Evolutionary conservation across 2,113 vertebrate species (phyloP).

Genomic region (Dendropsophus ebraccatus): DNA sequence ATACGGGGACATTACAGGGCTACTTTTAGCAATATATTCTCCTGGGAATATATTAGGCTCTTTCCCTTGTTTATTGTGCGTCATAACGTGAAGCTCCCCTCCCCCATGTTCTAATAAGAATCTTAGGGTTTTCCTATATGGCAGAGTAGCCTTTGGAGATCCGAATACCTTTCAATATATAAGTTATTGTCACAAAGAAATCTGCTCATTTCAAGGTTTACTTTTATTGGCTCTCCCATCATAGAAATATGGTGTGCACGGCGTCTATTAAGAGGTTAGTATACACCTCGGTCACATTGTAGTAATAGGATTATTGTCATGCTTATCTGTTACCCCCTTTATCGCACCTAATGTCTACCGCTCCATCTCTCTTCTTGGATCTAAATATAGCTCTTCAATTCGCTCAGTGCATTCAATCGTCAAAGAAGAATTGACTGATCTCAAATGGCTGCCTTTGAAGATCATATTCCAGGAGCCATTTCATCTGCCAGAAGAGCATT

Average conservation of each 20-base stretch:
- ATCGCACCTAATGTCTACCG: neutral
- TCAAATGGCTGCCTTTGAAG: slow-evolving; percentile 35
- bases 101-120: too few species aligned
- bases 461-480: slow-evolving; percentile 35
- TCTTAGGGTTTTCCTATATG: too few species aligned
- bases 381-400: slow-evolving; percentile 40
- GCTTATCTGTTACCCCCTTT: slow-evolving; percentile 24
- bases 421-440: slow-evolving; percentile 39
- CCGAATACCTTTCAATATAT: too few species aligned
- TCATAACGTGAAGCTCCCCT: neutral
- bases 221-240: too few species aligned
- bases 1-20: neutral
- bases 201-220: too few species aligned
- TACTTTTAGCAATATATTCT: neutral
- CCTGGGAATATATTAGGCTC: neutral
- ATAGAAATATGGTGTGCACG: neutral
- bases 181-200: too few species aligned
- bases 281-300: neutral
- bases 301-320: neutral
- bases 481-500: slow-evolving; percentile 30
- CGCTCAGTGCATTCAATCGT: slow-evolving; percentile 9
- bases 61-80: neutral
- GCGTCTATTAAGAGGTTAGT: neutral
- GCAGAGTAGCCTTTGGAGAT: too few species aligned
- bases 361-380: slow-evolving; percentile 15